A percentile compares a stretch with the other conserved stretches of the same genome.
These are phyloP conservation scores for Lerista edwardsae DNA, from an alignment of 2,797 vertebrate species.

Conservation along the genomic window DNA sequence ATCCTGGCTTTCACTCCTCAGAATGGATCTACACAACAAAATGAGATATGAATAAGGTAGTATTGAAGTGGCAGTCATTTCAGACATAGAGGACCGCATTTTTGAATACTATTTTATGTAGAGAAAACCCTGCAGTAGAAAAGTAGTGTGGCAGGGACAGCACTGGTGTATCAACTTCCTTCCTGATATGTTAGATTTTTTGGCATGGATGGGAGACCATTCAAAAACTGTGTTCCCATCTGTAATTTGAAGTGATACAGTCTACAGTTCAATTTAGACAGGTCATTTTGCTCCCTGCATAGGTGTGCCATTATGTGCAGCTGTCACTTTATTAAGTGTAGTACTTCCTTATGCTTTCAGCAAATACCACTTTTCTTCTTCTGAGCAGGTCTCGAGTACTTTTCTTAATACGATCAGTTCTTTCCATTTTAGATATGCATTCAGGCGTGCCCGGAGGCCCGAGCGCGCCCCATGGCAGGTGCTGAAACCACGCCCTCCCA, in stretches of 20 bases:
- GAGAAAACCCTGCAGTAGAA: background rate
- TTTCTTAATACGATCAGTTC: background rate
- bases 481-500: too few relatives aligned
- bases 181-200: background rate
- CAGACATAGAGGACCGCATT: background rate
- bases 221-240: background rate
- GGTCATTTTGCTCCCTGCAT: background rate
- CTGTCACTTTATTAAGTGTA: background rate
- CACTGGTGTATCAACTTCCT: background rate
- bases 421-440: background rate
- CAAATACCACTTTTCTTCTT: background rate
- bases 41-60: background rate
- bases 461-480: too few relatives aligned
- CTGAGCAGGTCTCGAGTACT: background rate
- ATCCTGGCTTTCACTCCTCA: background rate
- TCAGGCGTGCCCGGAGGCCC: too few relatives aligned
- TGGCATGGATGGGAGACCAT: background rate
- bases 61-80: background rate
- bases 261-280: too few relatives aligned
- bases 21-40: background rate
- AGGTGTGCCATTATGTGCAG: background rate
- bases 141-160: background rate
- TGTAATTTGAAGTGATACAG: background rate
- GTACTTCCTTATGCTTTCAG: background rate
- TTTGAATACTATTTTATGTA: background rate